phyloP scores from a whole-genome alignment of 2,113 vertebrate genomes.

The Rattus rattus region DNA sequence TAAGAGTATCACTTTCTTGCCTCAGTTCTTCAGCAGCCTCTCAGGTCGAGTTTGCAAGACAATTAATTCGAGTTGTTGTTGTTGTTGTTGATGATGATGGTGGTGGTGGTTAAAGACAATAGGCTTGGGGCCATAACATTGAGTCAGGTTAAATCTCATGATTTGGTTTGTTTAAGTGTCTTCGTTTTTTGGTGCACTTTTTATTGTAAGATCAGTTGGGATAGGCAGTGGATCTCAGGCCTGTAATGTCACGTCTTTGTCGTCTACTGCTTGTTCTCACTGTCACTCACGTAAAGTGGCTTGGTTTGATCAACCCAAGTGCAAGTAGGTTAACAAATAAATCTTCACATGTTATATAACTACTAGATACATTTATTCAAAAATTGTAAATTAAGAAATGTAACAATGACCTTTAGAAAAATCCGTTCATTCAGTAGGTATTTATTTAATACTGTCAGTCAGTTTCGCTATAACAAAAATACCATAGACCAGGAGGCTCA shows the following conservation, averaged over 20 bases:
- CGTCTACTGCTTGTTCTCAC: slow-evolving; percentile 5
- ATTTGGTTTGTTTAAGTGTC: background rate
- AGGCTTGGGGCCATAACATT: background rate
- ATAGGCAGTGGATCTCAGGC: background rate
- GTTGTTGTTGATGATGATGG: background rate
- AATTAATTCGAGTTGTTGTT: background rate
- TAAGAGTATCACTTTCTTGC: background rate
- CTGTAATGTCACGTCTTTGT: background rate
- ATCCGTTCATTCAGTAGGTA: background rate
- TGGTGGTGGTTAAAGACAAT: background rate
- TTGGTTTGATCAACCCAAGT: background rate
- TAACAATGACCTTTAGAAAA: slow-evolving; percentile 5
- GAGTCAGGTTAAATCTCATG: slow-evolving; percentile 12
- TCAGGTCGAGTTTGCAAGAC: slow-evolving; percentile 18
- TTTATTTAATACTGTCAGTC: background rate
- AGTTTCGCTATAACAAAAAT: background rate
- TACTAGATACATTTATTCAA: slow-evolving; percentile 33
- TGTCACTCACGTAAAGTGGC: background rate
- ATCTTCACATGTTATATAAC: background rate
- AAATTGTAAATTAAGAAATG: slow-evolving; percentile 27
- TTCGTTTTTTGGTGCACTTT: background rate
- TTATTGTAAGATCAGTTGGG: background rate
- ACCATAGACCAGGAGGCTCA: background rate
- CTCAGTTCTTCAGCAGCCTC: slow-evolving; percentile 31
- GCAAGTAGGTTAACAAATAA: slow-evolving; percentile 32